Base-by-base conservation (phyloP, 2,888 invertebrate genomes). In the Diarsia brunnea region DNA sequence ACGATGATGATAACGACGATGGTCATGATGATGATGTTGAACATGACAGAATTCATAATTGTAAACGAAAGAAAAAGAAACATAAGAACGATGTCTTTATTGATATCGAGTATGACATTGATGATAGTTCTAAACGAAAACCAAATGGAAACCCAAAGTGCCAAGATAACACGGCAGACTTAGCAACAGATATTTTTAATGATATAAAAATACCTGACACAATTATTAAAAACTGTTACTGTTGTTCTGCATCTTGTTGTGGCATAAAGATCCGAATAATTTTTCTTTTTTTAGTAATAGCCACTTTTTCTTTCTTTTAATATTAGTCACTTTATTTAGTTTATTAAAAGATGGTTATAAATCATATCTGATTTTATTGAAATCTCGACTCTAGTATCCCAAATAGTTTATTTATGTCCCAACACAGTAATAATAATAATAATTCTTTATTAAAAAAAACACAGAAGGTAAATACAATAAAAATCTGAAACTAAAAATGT, bases 151-250 rank as follows among this genome's bases (percentile, higher is more conserved):
- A 66, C 69, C 67, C 43, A 58, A 77, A 51, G 73, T 75, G 16
- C 68, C 76, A 51, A 31, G 61, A 55, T 49, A 63, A 75, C 47
- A 24, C 75, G 47, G 76, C 78, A 77, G 67, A 75, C 84, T 68
- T 85, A 21, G 79, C 75, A 5, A 69, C 78, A 16, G 75, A 87
- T 27, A 74, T 86, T n/a, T 79, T 82, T 11, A 75, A 85, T 3
- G 90, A 91, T 47, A 79, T 91, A 47, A 84, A 82, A 63, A 82
- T 64, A 58, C 51, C 75, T 21, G 86, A 88, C 8, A 75, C 84
- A 43, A 55, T 88, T 58, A 79, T 88, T 47, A 89, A 87, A 69
- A 88, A 88, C 69, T 91, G 90, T 78, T 91, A 88, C 66, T 91
- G 91, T 69, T 90, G 91, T 66, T 85, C 86, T 14, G 85, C 82